Conservation (phyloP, 2,888 invertebrate genomes). For the Melanotus villosus region DNA sequence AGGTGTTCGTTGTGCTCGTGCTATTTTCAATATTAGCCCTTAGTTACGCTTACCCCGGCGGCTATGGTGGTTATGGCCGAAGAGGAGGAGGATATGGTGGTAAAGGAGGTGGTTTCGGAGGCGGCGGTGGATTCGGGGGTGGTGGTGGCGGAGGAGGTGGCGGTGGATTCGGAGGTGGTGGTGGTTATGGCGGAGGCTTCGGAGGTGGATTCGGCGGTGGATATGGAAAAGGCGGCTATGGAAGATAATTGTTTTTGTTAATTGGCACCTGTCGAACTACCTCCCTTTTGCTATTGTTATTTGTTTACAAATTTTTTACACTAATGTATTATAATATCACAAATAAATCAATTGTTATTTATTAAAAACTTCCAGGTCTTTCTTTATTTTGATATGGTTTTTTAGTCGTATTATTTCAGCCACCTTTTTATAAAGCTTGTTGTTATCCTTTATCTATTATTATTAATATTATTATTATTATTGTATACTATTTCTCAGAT, state of each 20-base stretch:
- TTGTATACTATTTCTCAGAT: too few species aligned
- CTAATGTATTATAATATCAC: slow-evolving; percentile 1
- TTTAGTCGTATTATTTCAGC: too few species aligned
- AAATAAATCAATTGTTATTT: too few species aligned
- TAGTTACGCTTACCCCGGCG: background rate
- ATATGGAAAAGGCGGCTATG: slow-evolving; percentile 57
- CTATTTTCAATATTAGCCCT: too few species aligned
- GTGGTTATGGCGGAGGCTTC: slow-evolving; percentile 51
- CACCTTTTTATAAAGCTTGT: too few species aligned
- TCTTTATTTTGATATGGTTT: too few species aligned
- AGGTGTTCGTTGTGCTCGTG: too few species aligned
- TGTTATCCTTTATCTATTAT: too few species aligned
- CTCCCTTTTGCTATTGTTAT: too few species aligned
- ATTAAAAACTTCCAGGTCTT: too few species aligned
- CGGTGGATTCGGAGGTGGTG: slow-evolving; percentile 65
- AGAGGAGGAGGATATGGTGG: slow-evolving; percentile 40
- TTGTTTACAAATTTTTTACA: background rate
- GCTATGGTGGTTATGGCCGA: slow-evolving; percentile 29
- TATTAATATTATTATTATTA: too few species aligned
- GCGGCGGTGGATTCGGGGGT: slow-evolving; percentile 64
- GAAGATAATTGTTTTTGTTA: background rate
- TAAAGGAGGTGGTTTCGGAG: slow-evolving; percentile 37
- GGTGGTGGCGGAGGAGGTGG: slow-evolving; percentile 49
- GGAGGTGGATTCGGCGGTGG: slow-evolving; percentile 62
- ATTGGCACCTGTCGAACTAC: background rate